These are phyloP conservation scores for Cochlearius cochlearius DNA, from an alignment of 2,113 vertebrate genomes.

Conservation along the genomic window DNA sequence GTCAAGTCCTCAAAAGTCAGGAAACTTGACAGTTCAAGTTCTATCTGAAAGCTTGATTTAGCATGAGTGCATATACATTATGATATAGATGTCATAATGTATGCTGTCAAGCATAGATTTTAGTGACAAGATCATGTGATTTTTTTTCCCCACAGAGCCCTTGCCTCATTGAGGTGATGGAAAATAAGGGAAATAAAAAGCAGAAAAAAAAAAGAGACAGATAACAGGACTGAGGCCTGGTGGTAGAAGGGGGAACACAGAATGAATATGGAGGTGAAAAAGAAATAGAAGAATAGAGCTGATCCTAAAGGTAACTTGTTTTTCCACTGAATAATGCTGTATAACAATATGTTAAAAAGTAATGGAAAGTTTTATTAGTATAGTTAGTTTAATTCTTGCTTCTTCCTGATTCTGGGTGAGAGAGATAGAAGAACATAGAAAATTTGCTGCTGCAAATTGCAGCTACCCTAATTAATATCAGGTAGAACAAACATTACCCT, in stretches of 20 bases:
- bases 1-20: neutral
- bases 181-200: neutral
- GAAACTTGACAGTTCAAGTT: neutral
- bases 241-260: neutral
- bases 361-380: neutral
- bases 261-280: neutral
- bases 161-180: neutral
- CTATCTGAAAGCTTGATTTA: neutral
- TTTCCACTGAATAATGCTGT: neutral
- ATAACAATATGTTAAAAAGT: neutral
- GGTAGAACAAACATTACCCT: neutral
- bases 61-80: neutral
- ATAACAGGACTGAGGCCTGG: neutral
- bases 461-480: neutral
- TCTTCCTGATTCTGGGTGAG: neutral
- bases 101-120: neutral
- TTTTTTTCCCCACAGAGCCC: neutral
- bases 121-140: neutral
- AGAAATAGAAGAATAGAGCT: neutral
- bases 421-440: neutral
- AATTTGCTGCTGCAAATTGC: neutral
- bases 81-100: neutral
- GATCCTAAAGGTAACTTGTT: neutral
- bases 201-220: neutral
- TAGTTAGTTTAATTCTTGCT: neutral